Evolutionary conservation across 1,140 invertebrate species (phyloP), one percentile per base, ranked within the genome.

Genomic region (Gonatopus flavifemur): DNA sequence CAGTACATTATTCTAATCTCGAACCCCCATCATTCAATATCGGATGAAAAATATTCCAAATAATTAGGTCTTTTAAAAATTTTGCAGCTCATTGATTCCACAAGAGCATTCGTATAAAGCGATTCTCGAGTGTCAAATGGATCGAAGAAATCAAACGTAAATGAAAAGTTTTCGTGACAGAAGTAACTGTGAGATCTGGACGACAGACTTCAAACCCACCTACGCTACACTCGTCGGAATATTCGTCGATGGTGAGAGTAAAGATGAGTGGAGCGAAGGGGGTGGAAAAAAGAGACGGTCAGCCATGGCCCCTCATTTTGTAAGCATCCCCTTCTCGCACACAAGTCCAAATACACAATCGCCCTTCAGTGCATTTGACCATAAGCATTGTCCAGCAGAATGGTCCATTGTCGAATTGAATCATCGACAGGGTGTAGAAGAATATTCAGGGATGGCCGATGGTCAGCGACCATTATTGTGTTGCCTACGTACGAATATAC

Each of bases 391-490:
- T 76, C 56, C 62, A 49, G 7, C 19, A 49, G 57, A 64, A 67
- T 62, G 55, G 61, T 35, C 70, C 55, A 76, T 76, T 77, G 75
- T 77, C 63, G 52, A 66, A 70, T 75, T 69, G 70, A 75, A 74
- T 76, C 71, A 75, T 75, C 65, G 64, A 51, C 41, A 35, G 25
- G 35, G 46, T 32, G 21, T 36, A 46, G 59, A n/a, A n/a, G n/a
- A 71, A 69, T 74, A 74, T 74, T 74, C 65, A 59, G 55, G 55
- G 51, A 67, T 62, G 66, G 57, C 57, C 68, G 57, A 64, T 71
- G 72, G 62, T 67, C 70, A 68, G 64, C 62, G 21, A 55, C 51
- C 64, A 67, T 72, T 66, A 71, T 73, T 73, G 57, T n/a, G n/a
- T 66, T 47, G 38, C 51, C 42, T 41, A 10, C 39, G 42, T 48